phyloP scores from a whole-genome alignment of 2,113 vertebrate genomes.

The Cyanocitta stelleri region DNA sequence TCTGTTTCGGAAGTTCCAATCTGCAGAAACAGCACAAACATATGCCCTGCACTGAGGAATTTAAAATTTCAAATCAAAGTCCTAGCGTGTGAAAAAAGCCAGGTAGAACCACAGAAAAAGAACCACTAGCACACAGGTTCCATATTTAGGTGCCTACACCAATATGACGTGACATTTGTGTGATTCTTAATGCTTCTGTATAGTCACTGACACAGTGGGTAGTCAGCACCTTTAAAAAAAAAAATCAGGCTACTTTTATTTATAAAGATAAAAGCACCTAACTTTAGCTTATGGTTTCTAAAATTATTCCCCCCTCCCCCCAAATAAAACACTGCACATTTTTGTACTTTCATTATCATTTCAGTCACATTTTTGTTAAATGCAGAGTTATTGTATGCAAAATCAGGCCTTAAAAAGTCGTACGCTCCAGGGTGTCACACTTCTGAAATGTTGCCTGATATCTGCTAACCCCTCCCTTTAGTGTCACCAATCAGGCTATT shows the following conservation, averaged over 20 bases:
- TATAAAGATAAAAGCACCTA: not conserved
- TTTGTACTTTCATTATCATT: not conserved
- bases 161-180: not conserved
- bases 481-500: not conserved
- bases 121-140: not conserved
- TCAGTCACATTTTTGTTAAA: not conserved
- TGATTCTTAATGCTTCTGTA: not conserved
- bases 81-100: not conserved
- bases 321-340: not conserved
- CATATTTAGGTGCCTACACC: not conserved
- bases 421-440: not conserved
- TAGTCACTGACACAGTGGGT: not conserved
- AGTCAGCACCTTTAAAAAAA: not conserved
- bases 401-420: not conserved
- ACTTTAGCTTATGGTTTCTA: not conserved
- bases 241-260: not conserved
- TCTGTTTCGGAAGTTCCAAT: conserved; percentile 49
- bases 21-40: conserved; percentile 45
- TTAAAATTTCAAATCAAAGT: conserved; percentile 17
- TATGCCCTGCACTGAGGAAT: not conserved
- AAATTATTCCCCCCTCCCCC: not conserved
- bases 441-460: not conserved
- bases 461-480: not conserved
- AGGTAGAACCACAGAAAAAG: conserved; percentile 18
- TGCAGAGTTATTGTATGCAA: not conserved